Base-by-base conservation (phyloP, 2,113 vertebrate genomes). In the Erythrolamprus reginae region DNA sequence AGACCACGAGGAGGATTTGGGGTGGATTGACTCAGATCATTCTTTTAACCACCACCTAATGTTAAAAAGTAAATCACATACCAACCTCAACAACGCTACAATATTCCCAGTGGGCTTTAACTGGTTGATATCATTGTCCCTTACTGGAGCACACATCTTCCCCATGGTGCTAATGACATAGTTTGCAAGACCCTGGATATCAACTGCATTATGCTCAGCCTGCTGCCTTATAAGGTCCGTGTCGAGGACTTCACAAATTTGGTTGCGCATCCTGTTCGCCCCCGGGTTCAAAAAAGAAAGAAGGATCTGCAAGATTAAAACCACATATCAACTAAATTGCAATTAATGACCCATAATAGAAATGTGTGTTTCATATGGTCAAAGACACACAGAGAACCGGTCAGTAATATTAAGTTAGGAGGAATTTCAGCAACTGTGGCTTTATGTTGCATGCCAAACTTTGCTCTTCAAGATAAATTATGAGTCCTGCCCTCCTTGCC, bases 181-280 rank as follows among this genome's bases (percentile, higher is more conserved):
- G 82, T 96, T 97, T 92, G 98, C 98, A 77, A 99, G 97, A 15
- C 98, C 98, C 51, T 97, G 97, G 94, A 99, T 98, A 95, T 99
- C 98, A 19, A 99, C 97, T 48, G 97, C 97, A 12, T 97, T 95
- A 10, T 99, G 98, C 85, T 98, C 97, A 70, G 98, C 98, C 93
- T 99, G 99, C 95, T 99, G 98, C 89, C 96, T 97, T 89, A 99
- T 98, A 91, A 99, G 98, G 91, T 98, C 98, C 28, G 97, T 96
- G 93, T 99, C 98, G 88, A 99, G 95, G 89, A 99, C 98, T 95
- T 99, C 98, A 96, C 97, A 98, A 89, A 99, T 99, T 95, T 99
- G 98, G 92, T 97, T 99, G 84, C 97, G 97, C 93, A 99, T 98
- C 90, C 98, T 97, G 93, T 98, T 99, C 93, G 98, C 97, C 82